A percentile compares a stretch with the other conserved stretches of the same genome.
Evolutionary conservation across 2,113 vertebrate species (phyloP).

Genomic region (Gopherus flavomarginatus): DNA sequence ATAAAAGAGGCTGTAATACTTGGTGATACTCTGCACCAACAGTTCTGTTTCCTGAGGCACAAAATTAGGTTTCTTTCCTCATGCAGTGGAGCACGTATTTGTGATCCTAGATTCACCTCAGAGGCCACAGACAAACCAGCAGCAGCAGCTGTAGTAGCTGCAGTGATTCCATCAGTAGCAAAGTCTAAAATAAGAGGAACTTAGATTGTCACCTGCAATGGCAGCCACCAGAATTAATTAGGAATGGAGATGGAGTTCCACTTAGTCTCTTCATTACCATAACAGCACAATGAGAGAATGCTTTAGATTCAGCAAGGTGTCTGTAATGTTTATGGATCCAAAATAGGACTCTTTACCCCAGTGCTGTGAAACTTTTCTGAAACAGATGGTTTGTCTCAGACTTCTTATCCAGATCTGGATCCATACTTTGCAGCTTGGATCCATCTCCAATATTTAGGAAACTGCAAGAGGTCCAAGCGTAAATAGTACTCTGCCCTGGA

Average conservation of each 20-base stretch:
- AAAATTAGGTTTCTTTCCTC: conserved; percentile 23
- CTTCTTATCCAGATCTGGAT: neutral
- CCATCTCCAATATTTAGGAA: neutral
- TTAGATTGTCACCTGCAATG: neutral
- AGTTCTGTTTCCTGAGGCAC: neutral
- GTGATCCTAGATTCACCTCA: neutral
- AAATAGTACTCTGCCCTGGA: neutral
- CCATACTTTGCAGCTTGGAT: neutral
- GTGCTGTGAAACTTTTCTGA: neutral
- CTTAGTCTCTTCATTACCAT: neutral
- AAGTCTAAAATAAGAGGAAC: conserved; percentile 16
- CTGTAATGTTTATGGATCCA: neutral
- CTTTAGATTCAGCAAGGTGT: neutral
- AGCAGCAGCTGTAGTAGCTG: neutral
- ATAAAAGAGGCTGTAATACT: conserved; percentile 2
- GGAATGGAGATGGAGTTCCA: neutral
- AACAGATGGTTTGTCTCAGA: neutral
- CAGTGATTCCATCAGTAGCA: neutral
- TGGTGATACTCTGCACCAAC: rapidly evolving
- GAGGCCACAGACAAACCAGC: neutral
- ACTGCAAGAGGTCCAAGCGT: neutral
- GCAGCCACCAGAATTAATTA: neutral
- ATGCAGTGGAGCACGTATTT: neutral
- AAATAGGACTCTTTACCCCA: neutral
- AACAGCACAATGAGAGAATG: neutral